Evolutionary conservation across 2,888 invertebrate genomes (phyloP).

Genomic region (Leuctra nigra): DNA sequence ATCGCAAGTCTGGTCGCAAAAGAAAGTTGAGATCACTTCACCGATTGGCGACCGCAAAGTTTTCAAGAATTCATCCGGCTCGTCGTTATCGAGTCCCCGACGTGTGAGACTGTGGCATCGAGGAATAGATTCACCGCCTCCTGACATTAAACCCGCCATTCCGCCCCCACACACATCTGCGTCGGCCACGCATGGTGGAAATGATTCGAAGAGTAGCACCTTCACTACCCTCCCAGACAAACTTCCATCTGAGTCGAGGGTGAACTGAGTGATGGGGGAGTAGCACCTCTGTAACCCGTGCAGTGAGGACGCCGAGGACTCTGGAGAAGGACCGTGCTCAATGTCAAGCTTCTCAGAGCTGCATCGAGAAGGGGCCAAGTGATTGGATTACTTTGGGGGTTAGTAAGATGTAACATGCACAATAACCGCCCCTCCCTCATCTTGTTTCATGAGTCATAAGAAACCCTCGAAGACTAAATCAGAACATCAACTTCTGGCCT

Average conservation of each 20-base stretch:
- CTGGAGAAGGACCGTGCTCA: not conserved
- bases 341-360: not conserved
- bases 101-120: not conserved
- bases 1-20: not conserved
- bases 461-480: slow-evolving; percentile 8
- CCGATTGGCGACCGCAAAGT: not conserved
- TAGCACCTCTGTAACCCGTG: no score
- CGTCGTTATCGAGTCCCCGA: slow-evolving; percentile 10
- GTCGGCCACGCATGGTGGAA: slow-evolving; percentile 4
- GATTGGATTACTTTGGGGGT: slow-evolving; percentile 16
- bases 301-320: not conserved
- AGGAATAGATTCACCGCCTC: not conserved
- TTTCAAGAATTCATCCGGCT: slow-evolving; percentile 9
- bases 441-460: no score
- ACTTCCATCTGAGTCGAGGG: not conserved
- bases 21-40: not conserved
- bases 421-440: not conserved
- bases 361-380: not conserved
- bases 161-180: slow-evolving; percentile 1
- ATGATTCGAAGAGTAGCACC: slow-evolving; percentile 17
- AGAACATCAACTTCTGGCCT: slow-evolving; percentile 8
- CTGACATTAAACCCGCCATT: not conserved
- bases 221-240: not conserved
- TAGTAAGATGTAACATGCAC: slow-evolving; percentile 8
- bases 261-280: slow-evolving; percentile 6